Conservation (phyloP, 2,888 invertebrate genomes). For the Hypsopygia costalis region DNA sequence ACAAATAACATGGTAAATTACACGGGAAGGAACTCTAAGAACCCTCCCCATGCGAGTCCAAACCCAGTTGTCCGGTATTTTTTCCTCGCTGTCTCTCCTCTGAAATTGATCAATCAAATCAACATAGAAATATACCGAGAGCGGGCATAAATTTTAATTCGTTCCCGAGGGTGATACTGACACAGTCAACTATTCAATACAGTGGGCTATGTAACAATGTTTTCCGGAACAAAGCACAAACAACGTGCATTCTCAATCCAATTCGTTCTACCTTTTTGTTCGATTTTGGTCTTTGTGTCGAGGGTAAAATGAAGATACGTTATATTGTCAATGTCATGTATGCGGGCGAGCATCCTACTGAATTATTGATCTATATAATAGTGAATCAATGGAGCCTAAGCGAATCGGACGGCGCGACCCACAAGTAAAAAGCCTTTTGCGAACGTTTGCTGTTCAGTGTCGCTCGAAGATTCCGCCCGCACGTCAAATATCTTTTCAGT, state of each 20-base stretch:
- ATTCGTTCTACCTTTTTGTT: not conserved
- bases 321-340: not conserved
- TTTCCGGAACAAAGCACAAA: not conserved
- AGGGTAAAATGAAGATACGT: not conserved
- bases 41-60: too few relatives aligned
- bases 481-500: conserved; percentile 17
- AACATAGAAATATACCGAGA: too few relatives aligned
- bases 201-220: not conserved
- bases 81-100: too few relatives aligned
- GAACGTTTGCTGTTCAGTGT: conserved; percentile 30
- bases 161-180: too few relatives aligned
- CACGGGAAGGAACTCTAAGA: too few relatives aligned
- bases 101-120: too few relatives aligned
- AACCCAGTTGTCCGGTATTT: too few relatives aligned
- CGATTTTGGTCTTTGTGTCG: not conserved
- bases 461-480: conserved; percentile 24
- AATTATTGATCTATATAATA: conserved; percentile 46
- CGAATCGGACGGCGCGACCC: conserved; percentile 18
- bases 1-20: too few relatives aligned
- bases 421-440: conserved; percentile 35
- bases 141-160: too few relatives aligned
- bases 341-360: conserved; percentile 35
- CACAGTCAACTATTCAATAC: not conserved
- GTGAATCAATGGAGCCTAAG: conserved; percentile 40
- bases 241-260: not conserved